Evolutionary conservation across 1,140 invertebrate species (phyloP), one percentile per base, ranked within the genome.

Genomic region (Hetaerina americana): DNA sequence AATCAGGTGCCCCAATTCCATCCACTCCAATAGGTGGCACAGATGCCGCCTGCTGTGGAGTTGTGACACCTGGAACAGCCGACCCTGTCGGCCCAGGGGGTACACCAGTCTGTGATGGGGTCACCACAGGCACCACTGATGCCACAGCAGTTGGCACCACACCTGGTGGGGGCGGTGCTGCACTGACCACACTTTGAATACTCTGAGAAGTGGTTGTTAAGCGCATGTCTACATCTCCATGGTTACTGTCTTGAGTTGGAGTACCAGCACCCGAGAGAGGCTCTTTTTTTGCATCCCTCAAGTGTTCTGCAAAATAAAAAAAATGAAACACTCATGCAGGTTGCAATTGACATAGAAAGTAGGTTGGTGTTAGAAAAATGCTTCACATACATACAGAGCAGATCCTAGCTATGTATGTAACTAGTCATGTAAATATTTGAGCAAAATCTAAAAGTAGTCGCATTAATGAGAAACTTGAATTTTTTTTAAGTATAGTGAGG

Each of bases 221-320:
- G 26, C 85, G 78, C 80, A 86, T 82, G 73, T 87, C 86, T n/a
- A 84, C 81, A 73, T 87, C 87, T 5, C 85, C 85, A 73, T 86
- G 85, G 79, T 85, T 87, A 70, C 82, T 85, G 72, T 87, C 86
- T 74, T 87, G 85, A 0, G 84, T 86, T 0, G 82, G 87, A 1
- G 86, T 84, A 6, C 84, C 84, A 0, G 83, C 78, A 69, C 79
- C 78, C 6, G 83, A 72, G 22, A 73, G 24, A 0, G 72, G 69
- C 10, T 76, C 73, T 70, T 74, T 75, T 8, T 75, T 72, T 31
- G 40, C 15, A 57, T 57, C 40, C 22, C 40, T 57, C 40, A 57
- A 18, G 40, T 57, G 40, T 1, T 57, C 40, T 57, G 10, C 15
- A 57, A n/a, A 10, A n/a, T n/a, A n/a, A n/a, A n/a, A n/a, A n/a